Evolutionary conservation across 1,140 invertebrate genomes (phyloP), one percentile per base, ranked within the genome.

Genomic region (Lasaia peninsularis): DNA sequence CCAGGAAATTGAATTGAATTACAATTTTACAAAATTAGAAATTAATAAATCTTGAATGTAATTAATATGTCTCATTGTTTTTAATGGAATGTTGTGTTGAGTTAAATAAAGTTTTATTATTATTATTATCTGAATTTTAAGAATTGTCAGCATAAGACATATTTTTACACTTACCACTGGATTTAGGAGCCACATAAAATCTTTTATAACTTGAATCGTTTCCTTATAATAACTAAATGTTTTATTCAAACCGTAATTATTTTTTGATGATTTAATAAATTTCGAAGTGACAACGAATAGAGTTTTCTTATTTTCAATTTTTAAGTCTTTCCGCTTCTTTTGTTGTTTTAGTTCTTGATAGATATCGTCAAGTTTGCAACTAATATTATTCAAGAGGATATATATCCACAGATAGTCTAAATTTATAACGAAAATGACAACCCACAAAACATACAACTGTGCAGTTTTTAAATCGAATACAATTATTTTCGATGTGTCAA

Each of bases 321-420:
- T 12, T 1, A 31, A 12, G 10, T n/a, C 14, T 14, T 40, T 31
- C 1, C 18, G 28, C 35, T 21, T 24, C 14, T 37, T 55, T 16
- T 18, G 24, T n/a, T 14, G 33, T 16, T 28, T 40, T 16, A 55
- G 11, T 24, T 28, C 37, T 32, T 28, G 34, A 28, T 55, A 55
- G 1, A 55, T 18, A 11, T 55, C 53, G 12, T 55, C 35, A 10
- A 55, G 53, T 6, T 55, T 55, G 44, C 35, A 24, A 1, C 21
- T 24, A 21, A 55, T 18, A 11, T 40, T 55, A 44, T 55, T 40
- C 12, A 55, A 44, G 6, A 55, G 10, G 2, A 37, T 21, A 16
- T 55, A 55, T 1, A 37, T 55, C 53, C 53, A 55, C 20, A 55
- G 16, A 31, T 37, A 55, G 11, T 55, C 53, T 28, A 55, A 28